Evolutionary conservation across 2,113 vertebrate species (phyloP).

Genomic region (Bubo scandiacus): DNA sequence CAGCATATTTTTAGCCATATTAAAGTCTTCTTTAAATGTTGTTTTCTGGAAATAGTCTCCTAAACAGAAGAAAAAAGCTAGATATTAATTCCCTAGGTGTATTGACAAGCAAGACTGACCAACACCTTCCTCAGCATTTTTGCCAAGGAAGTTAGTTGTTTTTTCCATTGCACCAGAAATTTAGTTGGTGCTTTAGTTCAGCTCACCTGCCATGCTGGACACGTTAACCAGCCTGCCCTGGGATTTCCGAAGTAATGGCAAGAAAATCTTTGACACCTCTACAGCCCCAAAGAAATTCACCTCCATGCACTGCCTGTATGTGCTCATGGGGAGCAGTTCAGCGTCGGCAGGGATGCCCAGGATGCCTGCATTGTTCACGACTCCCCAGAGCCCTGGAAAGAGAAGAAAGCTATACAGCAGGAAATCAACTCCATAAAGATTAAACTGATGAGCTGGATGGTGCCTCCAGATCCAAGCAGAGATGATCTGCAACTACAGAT

Average conservation of each 20-base stretch:
- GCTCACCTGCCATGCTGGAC: conserved; percentile 85
- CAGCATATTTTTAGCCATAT: background rate
- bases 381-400: conserved; percentile 85
- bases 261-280: conserved; percentile 80
- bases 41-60: background rate
- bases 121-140: background rate
- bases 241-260: conserved; percentile 80
- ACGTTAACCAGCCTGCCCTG: conserved; percentile 83
- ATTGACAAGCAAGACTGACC: background rate
- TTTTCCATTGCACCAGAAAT: background rate
- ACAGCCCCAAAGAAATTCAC: conserved; percentile 87
- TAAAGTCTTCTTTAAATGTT: background rate
- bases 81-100: background rate
- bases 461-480: background rate
- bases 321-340: conserved; percentile 78
- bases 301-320: conserved; percentile 76
- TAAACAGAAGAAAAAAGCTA: background rate
- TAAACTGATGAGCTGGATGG: background rate
- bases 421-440: background rate
- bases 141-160: background rate
- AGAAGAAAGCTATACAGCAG: background rate
- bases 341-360: conserved; percentile 69
- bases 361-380: conserved; percentile 87
- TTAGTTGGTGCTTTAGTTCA: background rate
- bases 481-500: background rate